Evolutionary conservation across 2,888 invertebrate genomes (phyloP).

Genomic region (Yponomeuta plumbellus): DNA sequence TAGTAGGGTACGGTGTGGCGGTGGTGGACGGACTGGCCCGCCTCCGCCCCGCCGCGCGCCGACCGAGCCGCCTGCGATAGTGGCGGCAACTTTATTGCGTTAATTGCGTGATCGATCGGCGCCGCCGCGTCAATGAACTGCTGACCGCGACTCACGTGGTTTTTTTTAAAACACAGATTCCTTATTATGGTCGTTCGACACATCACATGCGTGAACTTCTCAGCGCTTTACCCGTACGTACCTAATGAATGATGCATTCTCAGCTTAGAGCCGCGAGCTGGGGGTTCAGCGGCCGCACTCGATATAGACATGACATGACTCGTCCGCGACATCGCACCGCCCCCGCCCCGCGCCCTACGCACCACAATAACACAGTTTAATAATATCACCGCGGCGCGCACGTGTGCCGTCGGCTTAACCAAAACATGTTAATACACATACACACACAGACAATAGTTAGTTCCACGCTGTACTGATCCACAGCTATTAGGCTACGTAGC

Average conservation of each 20-base stretch:
- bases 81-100: conserved; percentile 27
- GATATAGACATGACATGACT: not conserved
- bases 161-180: not conserved
- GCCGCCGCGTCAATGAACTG: conserved; percentile 31
- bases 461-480: no score
- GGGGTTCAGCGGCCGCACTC: conserved; percentile 1
- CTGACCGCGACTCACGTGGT: conserved; percentile 19
- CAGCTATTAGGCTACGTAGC: no score
- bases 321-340: not conserved
- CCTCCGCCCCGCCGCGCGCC: no score
- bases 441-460: not conserved
- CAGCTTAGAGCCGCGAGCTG: not conserved
- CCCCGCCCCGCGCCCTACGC: not conserved
- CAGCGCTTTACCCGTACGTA: not conserved
- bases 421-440: not conserved
- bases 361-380: not conserved
- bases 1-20: not conserved
- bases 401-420: not conserved
- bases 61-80: not conserved
- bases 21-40: not conserved
- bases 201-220: not conserved
- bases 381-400: not conserved
- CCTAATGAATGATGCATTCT: no score
- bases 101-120: conserved; percentile 24
- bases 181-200: not conserved